phyloP scores from a whole-genome alignment of 2,797 vertebrate genomes.

The Sebastes hubbsi region DNA sequence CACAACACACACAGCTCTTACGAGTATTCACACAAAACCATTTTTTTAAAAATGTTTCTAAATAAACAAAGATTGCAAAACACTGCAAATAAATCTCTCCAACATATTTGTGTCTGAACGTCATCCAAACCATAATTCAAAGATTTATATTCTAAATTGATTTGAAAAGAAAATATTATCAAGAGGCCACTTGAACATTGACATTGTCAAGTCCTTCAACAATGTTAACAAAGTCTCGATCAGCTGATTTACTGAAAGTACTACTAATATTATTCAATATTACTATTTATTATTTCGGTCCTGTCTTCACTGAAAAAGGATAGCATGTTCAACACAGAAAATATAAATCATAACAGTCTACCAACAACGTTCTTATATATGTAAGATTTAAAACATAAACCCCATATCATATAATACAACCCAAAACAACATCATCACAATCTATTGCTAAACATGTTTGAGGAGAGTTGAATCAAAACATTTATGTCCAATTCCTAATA shows the following conservation, averaged over 20 bases:
- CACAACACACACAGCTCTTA: not conserved
- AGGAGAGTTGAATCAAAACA: not conserved
- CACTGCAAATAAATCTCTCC: not conserved
- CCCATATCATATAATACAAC: too few species aligned
- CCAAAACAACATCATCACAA: not conserved
- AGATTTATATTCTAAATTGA: slow-evolving; percentile 19
- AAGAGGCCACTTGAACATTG: slow-evolving; percentile 5
- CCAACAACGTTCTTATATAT: not conserved
- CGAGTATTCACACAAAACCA: not conserved
- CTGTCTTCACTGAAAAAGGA: too few species aligned
- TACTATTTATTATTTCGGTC: too few species aligned
- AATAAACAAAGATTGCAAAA: slow-evolving; percentile 24
- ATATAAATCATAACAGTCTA: not conserved
- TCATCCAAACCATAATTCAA: slow-evolving; percentile 27
- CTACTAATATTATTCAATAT: not conserved
- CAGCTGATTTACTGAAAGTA: not conserved
- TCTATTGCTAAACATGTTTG: not conserved
- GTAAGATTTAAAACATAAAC: not conserved
- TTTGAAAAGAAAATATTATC: slow-evolving; percentile 22
- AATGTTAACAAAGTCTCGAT: not conserved
- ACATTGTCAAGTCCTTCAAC: not conserved
- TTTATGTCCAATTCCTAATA: not conserved
- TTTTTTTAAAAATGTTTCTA: not conserved
- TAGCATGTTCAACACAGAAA: not conserved
- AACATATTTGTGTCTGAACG: slow-evolving; percentile 8